Base-by-base conservation (phyloP, 2,797 vertebrate species). In the Lepilemur ruficaudatus region DNA sequence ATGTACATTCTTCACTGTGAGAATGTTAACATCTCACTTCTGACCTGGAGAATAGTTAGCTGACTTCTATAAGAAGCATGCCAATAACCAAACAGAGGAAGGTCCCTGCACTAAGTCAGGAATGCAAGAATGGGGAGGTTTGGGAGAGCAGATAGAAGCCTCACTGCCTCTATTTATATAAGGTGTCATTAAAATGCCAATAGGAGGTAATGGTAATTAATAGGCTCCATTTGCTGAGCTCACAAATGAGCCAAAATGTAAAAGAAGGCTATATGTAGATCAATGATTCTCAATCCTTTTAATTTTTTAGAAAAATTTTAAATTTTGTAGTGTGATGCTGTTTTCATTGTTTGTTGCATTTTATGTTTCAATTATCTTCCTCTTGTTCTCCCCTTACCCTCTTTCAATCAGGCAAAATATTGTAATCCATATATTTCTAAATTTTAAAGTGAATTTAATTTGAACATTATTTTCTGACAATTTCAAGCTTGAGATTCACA, bases 151-250 rank as follows among this genome's bases (percentile, higher is more conserved):
- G n/a, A 5, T 7, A 72, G 43, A 10, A 35, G 50, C 78, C 89
- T 79, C 57, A 8, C 23, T 72, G 59, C n/a, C n/a, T 76, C 57
- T 83, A 63, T 83, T 95, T 89, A 93, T 30, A 75, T 52, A 91
- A 83, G 35, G 67, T 83, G 5, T 15, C 30, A 4, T 91, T 72
- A 55, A 95, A 96, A 94, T 97, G 97, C 91, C 97, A 98, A 97
- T 97, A 97, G 95, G 96, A 92, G 63, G 97, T 82, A 97, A 97
- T 91, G 97, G 97, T 96, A 98, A 98, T 98, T 97, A 98, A 98
- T 96, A 97, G 76, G 35, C 89, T 97, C 90, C 95, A 94, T 95
- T 97, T 97, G 85, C 96, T 82, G n/a, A 98, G 96, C 41, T 98
- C 96, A 95, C 78, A 8, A 95, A 93, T 50, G 23, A 98, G 95